Base-by-base conservation (phyloP, 2,797 vertebrate species). In the Toxotes lorentzi region DNA sequence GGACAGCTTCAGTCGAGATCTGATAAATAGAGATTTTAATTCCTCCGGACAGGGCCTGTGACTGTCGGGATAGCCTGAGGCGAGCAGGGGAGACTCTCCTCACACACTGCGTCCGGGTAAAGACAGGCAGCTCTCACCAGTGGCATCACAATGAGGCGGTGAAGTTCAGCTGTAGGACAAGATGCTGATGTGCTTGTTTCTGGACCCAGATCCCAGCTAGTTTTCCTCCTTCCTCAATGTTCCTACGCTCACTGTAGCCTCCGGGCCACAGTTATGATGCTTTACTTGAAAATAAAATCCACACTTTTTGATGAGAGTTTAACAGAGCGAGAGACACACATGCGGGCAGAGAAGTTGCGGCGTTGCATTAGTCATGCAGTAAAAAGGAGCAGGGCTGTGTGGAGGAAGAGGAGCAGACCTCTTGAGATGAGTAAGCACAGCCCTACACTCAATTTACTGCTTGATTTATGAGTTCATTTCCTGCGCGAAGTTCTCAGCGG, bases 391-490 rank as follows among this genome's bases (percentile, higher is more conserved):
- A 59, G 79, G 81, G 83, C 48, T 75, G 80, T 90, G 88, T 89
- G 88, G 92, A 91, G 91, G 91, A 90, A 89, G 90, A 87, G 78
- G 85, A 91, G 89, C 83, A 62, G 85, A 91, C 90, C 92, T 90
- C 91, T 89, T 56, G 91, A 94, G 90, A 92, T 93, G 92, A 93
- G 89, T 91, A 93, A 94, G 89, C 91, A 51, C 87, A 41, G 90
- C 90, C 88, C 87, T 89, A 85, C 88, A 85, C 90, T 92, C 92
- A 91, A 91, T 94, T 91, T 92, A 83, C 88, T 79, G 90, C 88
- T 89, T 93, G 93, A 94, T 94, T 93, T 92, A 94, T 91, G 89
- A 92, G 83, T 91, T 94, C 91, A 92, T 93, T 91, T 94, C 91
- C 91, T 86, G 89, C 79, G 5, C 50, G 23, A 84, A 81, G 78